Evolutionary conservation across 2,888 invertebrate species (phyloP).

Genomic region (Unio pictorum): DNA sequence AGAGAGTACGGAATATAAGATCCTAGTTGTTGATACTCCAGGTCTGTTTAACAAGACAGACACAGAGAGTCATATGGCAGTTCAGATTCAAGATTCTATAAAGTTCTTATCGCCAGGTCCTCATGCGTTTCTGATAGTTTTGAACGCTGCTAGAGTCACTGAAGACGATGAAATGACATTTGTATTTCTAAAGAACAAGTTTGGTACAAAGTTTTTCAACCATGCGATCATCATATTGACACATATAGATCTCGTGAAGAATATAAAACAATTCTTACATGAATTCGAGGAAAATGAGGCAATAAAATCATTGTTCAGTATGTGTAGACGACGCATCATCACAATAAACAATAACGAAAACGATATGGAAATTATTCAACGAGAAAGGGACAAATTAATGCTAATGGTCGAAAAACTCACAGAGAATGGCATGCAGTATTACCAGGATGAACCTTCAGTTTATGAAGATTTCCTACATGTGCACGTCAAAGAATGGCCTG

Average conservation of each 20-base stretch:
- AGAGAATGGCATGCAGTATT: no score
- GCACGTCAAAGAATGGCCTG: no score
- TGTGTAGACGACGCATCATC: no score
- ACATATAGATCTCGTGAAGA: background rate
- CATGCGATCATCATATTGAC: background rate
- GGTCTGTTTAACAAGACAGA: background rate
- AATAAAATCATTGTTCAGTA: no score
- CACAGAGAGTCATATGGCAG: fast-evolving
- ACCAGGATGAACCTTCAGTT: no score
- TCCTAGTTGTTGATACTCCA: background rate
- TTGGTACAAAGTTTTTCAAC: background rate
- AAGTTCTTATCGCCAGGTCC: background rate
- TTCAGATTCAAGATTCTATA: background rate
- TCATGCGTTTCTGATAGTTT: background rate
- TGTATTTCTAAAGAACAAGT: background rate
- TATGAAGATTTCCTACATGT: no score
- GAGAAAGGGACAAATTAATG: no score
- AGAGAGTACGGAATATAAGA: background rate
- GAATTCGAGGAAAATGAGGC: background rate
- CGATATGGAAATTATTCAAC: no score
- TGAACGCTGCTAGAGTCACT: background rate
- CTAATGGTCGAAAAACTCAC: no score
- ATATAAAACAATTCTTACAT: background rate
- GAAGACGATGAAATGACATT: background rate
- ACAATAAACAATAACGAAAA: no score